Conservation (phyloP, 2,113 vertebrate genomes). For the Ceuthmochares aereus region DNA sequence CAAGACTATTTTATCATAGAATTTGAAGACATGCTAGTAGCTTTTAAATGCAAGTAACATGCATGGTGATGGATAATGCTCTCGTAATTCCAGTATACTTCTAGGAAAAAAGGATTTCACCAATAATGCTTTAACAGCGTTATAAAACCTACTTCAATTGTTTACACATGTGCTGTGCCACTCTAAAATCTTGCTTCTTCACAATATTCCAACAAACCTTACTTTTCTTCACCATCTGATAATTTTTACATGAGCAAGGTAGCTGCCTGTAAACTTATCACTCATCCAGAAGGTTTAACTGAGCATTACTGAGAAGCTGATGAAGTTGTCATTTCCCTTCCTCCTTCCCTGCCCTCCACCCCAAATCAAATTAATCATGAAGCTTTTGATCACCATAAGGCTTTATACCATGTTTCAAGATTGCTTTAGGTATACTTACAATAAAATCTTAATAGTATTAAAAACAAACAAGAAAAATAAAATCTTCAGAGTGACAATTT, state of each 20-base stretch:
- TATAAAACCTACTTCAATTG: background rate
- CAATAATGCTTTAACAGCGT: background rate
- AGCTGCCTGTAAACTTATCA: background rate
- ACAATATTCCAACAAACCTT: background rate
- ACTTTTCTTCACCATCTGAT: background rate
- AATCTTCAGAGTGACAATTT: background rate
- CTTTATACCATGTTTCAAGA: background rate
- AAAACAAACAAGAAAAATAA: background rate
- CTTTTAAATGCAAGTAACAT: background rate
- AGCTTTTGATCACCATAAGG: background rate
- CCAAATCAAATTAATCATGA: background rate
- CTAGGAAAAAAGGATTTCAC: background rate
- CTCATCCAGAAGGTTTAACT: background rate
- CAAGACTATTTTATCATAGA: background rate
- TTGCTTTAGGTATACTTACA: background rate
- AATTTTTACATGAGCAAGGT: background rate
- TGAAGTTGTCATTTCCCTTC: background rate
- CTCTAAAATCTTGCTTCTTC: background rate
- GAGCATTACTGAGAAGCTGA: background rate
- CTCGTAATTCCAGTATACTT: background rate
- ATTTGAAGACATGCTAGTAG: background rate
- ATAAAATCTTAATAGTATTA: background rate
- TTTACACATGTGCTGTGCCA: fast-evolving
- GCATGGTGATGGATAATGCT: background rate
- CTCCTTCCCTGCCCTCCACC: background rate